Conservation (phyloP, 2,113 vertebrate genomes). For the Lynx canadensis region DNA sequence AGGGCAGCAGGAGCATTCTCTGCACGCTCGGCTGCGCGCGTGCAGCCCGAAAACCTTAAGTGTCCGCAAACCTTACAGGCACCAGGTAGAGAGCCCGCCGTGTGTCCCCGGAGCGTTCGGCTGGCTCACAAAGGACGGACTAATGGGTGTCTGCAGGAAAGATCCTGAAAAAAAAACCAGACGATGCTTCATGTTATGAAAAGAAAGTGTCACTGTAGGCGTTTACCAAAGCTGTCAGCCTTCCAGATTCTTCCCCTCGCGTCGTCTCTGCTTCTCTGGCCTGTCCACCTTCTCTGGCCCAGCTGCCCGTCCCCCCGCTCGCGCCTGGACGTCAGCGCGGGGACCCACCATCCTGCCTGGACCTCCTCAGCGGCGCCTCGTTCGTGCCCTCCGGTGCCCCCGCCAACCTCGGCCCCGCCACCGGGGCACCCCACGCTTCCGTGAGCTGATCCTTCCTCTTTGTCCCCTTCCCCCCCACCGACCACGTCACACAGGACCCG, state of each 20-base stretch:
- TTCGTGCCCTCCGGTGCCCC: not conserved
- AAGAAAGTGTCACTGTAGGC: not conserved
- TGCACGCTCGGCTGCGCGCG: accelerated
- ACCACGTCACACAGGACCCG: not conserved
- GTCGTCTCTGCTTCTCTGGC: too few relatives aligned
- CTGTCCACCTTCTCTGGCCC: not conserved
- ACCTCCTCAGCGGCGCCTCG: not conserved
- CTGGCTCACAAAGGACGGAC: not conserved
- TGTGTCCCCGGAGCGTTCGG: not conserved
- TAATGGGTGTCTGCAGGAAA: not conserved
- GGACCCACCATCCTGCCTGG: not conserved
- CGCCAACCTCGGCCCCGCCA: not conserved
- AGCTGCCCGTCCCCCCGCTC: not conserved
- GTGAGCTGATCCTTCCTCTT: not conserved
- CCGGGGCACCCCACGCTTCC: not conserved
- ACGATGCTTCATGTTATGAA: not conserved
- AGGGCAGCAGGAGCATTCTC: not conserved
- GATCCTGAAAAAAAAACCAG: not conserved
- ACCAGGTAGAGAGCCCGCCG: not conserved
- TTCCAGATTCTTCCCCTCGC: too few relatives aligned
- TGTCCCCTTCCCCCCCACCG: not conserved
- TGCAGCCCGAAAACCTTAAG: accelerated
- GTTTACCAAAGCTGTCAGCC: not conserved
- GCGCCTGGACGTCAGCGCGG: not conserved
- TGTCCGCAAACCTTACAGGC: not conserved